These are phyloP conservation scores for Laticauda colubrina DNA, from an alignment of 2,113 vertebrate species.

Conservation along the genomic window DNA sequence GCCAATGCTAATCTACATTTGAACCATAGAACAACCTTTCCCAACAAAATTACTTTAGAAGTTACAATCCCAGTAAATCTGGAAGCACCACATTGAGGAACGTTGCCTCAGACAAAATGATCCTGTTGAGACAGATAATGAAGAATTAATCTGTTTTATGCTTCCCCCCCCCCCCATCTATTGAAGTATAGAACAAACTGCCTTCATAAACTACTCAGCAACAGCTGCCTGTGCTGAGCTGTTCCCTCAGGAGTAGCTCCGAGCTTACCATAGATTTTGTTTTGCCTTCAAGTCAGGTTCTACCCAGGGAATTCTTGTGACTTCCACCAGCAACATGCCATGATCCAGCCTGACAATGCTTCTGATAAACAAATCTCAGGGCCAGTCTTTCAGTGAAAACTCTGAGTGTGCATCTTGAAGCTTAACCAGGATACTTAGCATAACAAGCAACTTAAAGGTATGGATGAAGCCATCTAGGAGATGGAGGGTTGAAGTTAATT, in stretches of 20 bases:
- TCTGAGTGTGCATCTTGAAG: slow-evolving; percentile 12
- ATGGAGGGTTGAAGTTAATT: slow-evolving; percentile 69
- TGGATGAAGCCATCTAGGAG: slow-evolving; percentile 57
- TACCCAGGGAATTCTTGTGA: neutral
- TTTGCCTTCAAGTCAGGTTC: slow-evolving; percentile 25
- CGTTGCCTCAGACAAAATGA: neutral
- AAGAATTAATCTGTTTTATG: neutral
- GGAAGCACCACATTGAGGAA: neutral
- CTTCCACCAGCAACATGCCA: neutral
- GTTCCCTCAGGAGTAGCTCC: neutral
- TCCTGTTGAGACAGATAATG: neutral
- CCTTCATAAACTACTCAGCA: slow-evolving; percentile 27
- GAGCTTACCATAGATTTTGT: slow-evolving; percentile 17
- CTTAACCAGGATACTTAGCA: slow-evolving; percentile 41
- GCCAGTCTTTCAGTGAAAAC: slow-evolving; percentile 21
- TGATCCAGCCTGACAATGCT: neutral
- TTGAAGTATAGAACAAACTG: slow-evolving; percentile 13
- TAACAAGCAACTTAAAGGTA: slow-evolving; percentile 57
- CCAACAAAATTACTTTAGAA: neutral
- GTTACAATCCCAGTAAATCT: neutral
- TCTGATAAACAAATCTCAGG: slow-evolving; percentile 1
- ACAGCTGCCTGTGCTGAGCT: neutral
- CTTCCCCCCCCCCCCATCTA: accelerated
- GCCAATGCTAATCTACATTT: neutral
- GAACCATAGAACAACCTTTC: neutral